Percentiles rank a stretch among this genome's conserved stretches.
These are phyloP conservation scores for Noctua pronuba DNA, from an alignment of 2,888 invertebrate genomes.

Conservation along the genomic window DNA sequence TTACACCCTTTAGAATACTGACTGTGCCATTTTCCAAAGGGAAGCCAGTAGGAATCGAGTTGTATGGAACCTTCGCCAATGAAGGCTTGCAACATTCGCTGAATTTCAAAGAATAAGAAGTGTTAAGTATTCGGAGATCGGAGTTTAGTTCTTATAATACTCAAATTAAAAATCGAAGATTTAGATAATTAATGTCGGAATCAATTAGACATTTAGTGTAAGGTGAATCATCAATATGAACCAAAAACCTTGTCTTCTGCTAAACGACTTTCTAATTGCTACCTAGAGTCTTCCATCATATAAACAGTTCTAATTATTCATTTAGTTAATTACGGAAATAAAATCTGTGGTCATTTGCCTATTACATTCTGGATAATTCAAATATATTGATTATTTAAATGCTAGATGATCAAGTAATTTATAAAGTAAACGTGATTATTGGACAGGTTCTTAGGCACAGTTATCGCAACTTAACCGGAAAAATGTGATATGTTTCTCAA, in stretches of 20 bases:
- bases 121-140: too few species aligned
- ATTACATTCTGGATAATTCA: background rate
- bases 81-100: background rate
- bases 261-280: slow-evolving; percentile 38
- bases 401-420: slow-evolving; percentile 12
- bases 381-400: background rate
- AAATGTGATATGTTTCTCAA: slow-evolving; percentile 38
- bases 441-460: slow-evolving; percentile 21
- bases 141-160: too few species aligned
- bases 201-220: background rate
- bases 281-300: slow-evolving; percentile 1
- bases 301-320: slow-evolving; percentile 20
- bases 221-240: background rate
- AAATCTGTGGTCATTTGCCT: slow-evolving; percentile 1
- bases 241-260: background rate
- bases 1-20: too few species aligned
- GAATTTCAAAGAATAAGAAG: background rate
- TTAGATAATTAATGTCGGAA: background rate
- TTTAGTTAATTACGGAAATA: slow-evolving; percentile 2
- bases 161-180: background rate
- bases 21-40: too few species aligned
- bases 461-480: slow-evolving; percentile 18
- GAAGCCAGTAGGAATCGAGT: too few species aligned
- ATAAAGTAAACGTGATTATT: slow-evolving; percentile 8
- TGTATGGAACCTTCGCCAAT: too few species aligned